Base-by-base conservation (phyloP, 2,797 vertebrate genomes). In the Sebastes vulpes region DNA sequence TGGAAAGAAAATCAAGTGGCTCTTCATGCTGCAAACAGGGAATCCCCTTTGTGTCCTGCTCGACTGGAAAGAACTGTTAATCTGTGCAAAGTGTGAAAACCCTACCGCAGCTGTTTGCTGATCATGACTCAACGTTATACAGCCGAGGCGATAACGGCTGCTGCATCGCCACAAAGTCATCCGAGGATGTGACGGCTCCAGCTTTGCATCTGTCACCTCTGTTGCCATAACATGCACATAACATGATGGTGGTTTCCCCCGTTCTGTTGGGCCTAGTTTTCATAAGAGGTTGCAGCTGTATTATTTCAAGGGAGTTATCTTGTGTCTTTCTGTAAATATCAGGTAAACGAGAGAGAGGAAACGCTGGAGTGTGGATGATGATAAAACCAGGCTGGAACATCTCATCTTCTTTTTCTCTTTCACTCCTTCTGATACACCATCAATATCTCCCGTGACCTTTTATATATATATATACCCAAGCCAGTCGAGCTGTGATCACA, bases 21-120 rank as follows among this genome's bases (percentile, higher is more conserved):
- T 81, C 72, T 74, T 74, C 29, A 6, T 20, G 20, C 31, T 14
- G 21, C 68, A 52, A 72, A 11, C 58, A 84, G 91, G 93, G 91
- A 91, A 80, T 82, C 87, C 93, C 93, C 91, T 85, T 82, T 82
- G 81, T 86, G 66, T 84, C 79, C 79, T n/a, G 23, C 78, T 75
- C 9, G 3, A 72, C 21, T 75, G 84, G 83, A 82, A 89, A 83
- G 60, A 89, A 86, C 79, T 69, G 83, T 89, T 90, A 21, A 81
- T 85, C 63, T 77, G 48, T 66, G 75, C 59, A 16, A 82, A 72
- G 83, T 86, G 80, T 75, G 78, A 90, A 90, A 82, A 42, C 52
- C 65, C 4, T 48, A 25, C 50, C 2, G 81, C 89, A 91, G 91
- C 89, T 92, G 90, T 85, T 89, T 81, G 65, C 85, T 21, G 67